Conservation (phyloP, 2,113 vertebrate genomes). For the Antigone vipio region DNA sequence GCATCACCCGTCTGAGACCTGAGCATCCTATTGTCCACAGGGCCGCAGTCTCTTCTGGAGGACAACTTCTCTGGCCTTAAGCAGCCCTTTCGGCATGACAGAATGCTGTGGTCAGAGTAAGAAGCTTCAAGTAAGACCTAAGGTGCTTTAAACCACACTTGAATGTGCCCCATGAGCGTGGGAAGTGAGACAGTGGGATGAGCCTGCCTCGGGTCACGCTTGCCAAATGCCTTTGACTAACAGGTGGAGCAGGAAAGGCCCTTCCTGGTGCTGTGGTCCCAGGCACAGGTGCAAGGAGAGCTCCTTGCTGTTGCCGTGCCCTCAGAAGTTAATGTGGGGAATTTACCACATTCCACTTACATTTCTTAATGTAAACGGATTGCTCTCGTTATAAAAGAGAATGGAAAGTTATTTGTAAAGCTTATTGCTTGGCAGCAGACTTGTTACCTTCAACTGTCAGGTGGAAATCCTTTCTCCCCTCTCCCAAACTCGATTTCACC, state of each 20-base stretch:
- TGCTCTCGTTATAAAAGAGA: not conserved
- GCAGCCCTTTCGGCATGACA: not conserved
- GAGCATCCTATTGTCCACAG: not conserved
- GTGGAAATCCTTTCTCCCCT: slow-evolving; percentile 46
- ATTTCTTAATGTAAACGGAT: not conserved
- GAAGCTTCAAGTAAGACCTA: not conserved
- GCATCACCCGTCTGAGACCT: not conserved
- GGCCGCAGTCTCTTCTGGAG: not conserved
- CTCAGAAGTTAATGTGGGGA: not conserved
- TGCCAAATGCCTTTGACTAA: not conserved
- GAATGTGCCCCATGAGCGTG: not conserved
- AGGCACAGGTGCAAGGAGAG: not conserved
- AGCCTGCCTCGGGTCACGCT: not conserved
- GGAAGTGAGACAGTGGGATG: not conserved
- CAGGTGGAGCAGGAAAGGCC: not conserved
- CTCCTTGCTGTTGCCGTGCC: not conserved
- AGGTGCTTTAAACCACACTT: not conserved
- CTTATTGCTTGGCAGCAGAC: not conserved
- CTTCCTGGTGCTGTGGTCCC: not conserved
- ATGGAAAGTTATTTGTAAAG: not conserved
- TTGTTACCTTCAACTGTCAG: slow-evolving; percentile 73
- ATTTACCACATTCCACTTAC: not conserved
- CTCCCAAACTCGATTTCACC: not conserved
- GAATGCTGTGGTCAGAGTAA: not conserved
- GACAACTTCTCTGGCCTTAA: not conserved